Conservation (phyloP, 2,888 invertebrate genomes). For the Bombylius major region DNA sequence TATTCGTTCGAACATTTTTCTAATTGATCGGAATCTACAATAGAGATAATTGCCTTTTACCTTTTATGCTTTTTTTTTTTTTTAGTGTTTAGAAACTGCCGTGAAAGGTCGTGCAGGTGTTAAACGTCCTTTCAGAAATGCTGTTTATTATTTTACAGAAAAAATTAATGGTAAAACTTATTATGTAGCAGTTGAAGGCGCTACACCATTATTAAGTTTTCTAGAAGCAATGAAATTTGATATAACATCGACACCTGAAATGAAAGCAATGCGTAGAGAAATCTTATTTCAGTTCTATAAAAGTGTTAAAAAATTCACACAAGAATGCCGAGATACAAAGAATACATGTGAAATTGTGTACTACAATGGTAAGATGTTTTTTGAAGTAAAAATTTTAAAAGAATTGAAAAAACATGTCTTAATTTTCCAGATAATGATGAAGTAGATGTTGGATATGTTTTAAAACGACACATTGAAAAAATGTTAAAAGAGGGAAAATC, state of each 20-base stretch:
- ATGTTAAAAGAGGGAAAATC: background rate
- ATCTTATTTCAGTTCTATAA: slow-evolving; percentile 27
- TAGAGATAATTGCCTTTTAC: background rate
- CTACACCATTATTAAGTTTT: slow-evolving; percentile 30
- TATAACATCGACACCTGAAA: slow-evolving; percentile 23
- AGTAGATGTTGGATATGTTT: background rate
- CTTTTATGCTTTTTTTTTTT: background rate
- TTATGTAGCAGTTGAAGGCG: slow-evolving; percentile 29
- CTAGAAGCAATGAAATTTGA: slow-evolving; percentile 23
- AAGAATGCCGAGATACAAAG: slow-evolving; percentile 24
- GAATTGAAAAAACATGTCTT: background rate
- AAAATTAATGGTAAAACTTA: slow-evolving; percentile 21
- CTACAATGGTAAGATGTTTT: slow-evolving; percentile 22
- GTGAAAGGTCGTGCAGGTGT: slow-evolving; percentile 27
- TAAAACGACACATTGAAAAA: background rate
- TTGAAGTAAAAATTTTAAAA: background rate
- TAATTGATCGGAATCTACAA: background rate
- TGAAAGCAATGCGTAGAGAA: slow-evolving; percentile 26
- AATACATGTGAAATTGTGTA: slow-evolving; percentile 22
- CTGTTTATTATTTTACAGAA: slow-evolving; percentile 23
- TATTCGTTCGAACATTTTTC: background rate
- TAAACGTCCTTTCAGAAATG: slow-evolving; percentile 24
- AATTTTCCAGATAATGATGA: background rate
- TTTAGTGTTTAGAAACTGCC: slow-evolving; percentile 21
- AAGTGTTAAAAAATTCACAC: slow-evolving; percentile 21